Evolutionary conservation across 2,113 vertebrate genomes (phyloP).

Genomic region (Passer montanus): DNA sequence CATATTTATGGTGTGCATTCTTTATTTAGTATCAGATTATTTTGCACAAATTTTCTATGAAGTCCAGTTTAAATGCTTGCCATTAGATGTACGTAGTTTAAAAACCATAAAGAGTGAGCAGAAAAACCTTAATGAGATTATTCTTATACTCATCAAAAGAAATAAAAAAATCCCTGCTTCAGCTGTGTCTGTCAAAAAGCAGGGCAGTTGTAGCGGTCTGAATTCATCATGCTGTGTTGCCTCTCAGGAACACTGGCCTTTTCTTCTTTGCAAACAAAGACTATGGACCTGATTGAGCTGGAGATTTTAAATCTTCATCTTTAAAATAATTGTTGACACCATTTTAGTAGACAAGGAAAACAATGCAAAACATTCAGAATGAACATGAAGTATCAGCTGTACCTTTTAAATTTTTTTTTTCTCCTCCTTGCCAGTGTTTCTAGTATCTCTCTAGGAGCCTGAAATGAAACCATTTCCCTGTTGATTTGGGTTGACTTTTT

Average conservation of each 20-base stretch:
- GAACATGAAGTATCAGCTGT: background rate
- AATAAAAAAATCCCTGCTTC: background rate
- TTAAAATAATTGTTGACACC: background rate
- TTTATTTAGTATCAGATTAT: background rate
- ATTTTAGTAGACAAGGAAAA: background rate
- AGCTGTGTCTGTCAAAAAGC: background rate
- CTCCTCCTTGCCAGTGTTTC: background rate
- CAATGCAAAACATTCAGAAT: background rate
- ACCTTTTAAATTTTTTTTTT: conserved; percentile 8
- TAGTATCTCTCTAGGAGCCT: background rate
- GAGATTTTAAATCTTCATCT: background rate
- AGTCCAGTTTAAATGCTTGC: background rate
- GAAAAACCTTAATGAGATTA: background rate
- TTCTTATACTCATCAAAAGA: background rate
- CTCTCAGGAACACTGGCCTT: background rate
- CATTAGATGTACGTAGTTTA: background rate
- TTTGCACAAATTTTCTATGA: background rate
- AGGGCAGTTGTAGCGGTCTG: background rate
- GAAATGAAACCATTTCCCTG: conserved; percentile 54
- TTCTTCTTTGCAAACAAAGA: background rate
- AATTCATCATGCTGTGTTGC: fast-evolving
- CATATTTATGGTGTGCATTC: background rate
- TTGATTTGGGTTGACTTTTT: conserved; percentile 35
- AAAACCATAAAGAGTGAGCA: background rate
- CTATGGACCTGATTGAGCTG: background rate